These are phyloP conservation scores for Hypothenemus hampei DNA, from an alignment of 1,140 invertebrate species.

Conservation along the genomic window DNA sequence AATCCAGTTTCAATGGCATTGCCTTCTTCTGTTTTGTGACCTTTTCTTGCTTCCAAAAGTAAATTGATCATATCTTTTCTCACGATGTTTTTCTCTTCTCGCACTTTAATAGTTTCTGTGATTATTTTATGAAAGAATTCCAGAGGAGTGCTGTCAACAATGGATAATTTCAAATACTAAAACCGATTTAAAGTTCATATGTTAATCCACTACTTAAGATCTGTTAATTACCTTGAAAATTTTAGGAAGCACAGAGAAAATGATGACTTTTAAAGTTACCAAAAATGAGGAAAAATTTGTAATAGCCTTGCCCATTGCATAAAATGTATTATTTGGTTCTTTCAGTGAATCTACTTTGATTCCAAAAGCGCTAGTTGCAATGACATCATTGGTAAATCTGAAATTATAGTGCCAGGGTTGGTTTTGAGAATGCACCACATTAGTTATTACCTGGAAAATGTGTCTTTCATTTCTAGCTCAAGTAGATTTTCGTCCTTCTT, in stretches of 20 bases:
- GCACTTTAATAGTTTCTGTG: slow-evolving; percentile 37
- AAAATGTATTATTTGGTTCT: slow-evolving; percentile 43
- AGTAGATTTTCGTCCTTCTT: slow-evolving; percentile 20
- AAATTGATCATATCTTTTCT: slow-evolving; percentile 47
- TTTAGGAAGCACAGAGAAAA: neutral
- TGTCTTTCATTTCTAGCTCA: slow-evolving; percentile 26
- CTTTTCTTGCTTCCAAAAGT: slow-evolving; percentile 45
- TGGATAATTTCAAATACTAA: slow-evolving; percentile 6
- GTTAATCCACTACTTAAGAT: neutral
- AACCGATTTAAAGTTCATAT: neutral
- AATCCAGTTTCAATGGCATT: slow-evolving; percentile 40
- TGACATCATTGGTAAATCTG: slow-evolving; percentile 45
- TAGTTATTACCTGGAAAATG: slow-evolving; percentile 7
- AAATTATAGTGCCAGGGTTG: neutral
- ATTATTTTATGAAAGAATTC: slow-evolving; percentile 38
- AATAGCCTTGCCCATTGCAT: slow-evolving; percentile 36
- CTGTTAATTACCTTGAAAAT: neutral
- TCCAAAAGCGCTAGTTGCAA: slow-evolving; percentile 44
- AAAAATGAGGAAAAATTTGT: slow-evolving; percentile 16
- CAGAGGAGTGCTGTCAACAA: slow-evolving; percentile 16
- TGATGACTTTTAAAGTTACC: neutral
- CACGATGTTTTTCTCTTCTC: slow-evolving; percentile 42
- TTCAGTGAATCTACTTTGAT: slow-evolving; percentile 42
- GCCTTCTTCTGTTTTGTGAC: slow-evolving; percentile 33
- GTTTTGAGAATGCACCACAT: neutral